Evolutionary conservation across 2,888 invertebrate genomes (phyloP), one percentile per base, ranked within the genome.

Genomic region (Tiliacea aurago): DNA sequence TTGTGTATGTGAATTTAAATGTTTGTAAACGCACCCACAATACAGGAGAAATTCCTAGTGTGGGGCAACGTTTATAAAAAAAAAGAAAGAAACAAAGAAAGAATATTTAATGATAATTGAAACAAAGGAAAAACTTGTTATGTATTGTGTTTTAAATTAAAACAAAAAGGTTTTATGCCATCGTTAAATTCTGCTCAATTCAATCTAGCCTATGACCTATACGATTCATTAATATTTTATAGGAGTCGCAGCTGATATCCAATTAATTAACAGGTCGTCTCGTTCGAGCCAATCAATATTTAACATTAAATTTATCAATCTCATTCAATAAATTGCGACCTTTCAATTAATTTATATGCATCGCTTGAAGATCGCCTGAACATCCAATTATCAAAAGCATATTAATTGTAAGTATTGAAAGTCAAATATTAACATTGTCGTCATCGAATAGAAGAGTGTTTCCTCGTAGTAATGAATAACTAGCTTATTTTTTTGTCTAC

Each of bases 281-380:
- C 70, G 63, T 72, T 67, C 62, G 65, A 65, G 75, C 81, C 77
- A 85, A 82, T 84, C 84, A 80, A 86, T 85, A 85, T 86, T 81
- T 78, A 84, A 79, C 82, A 81, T 70, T 74, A 75, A 85, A 86
- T 86, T 84, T 80, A 84, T 85, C 73, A 83, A 73, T 74, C 62
- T 70, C 78, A 59, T 80, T 78, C 76, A 84, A 85, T 84, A 71
- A 80, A 72, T 80, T 73, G 55, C 62, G 53, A 58, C 45, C 56
- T 74, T 66, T 68, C 73, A 78, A 83, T 80, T 82, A 73, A 82
- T 80, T 76, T 77, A 28, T 75, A 80, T 78, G 78, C 76, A 73
- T 72, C 65, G 62, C 55, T 73, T 63, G 61, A 74, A 65, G 55
- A 67, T 66, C 4, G 56, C 15, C 37, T 56, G 62, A 45, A 45